Percentiles rank a stretch among this genome's conserved stretches.
Conservation (phyloP, 2,888 invertebrate species). For the Octonoba sinensis region DNA sequence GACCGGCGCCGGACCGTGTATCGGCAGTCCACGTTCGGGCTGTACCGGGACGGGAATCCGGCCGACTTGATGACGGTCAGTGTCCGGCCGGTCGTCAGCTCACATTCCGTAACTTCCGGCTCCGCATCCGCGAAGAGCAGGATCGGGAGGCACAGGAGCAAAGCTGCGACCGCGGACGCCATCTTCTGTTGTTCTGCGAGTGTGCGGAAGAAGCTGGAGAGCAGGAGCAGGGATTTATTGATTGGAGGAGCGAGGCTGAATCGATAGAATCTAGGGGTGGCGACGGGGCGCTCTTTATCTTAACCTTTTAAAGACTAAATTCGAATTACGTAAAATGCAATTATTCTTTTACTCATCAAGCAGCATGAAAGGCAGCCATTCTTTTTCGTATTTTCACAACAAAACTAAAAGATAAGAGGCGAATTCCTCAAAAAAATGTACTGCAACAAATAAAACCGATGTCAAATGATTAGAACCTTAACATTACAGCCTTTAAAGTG, state of each 20-base stretch:
- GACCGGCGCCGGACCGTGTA: slow-evolving; percentile 52
- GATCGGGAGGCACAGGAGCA: background rate
- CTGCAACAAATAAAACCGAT: no score
- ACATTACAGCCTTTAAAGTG: no score
- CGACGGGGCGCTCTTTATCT: background rate
- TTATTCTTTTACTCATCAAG: no score
- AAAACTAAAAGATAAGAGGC: no score
- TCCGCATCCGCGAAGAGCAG: slow-evolving; percentile 1
- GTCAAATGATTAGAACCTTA: no score
- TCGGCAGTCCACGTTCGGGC: slow-evolving; percentile 58
- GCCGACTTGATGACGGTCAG: slow-evolving; percentile 63
- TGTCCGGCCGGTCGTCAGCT: slow-evolving; percentile 54
- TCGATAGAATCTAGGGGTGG: slow-evolving; percentile 61
- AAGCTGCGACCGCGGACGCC: background rate
- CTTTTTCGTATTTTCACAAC: no score
- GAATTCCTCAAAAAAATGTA: no score
- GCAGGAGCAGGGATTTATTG: background rate
- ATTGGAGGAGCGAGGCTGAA: slow-evolving; percentile 8
- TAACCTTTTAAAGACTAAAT: no score
- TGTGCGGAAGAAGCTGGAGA: background rate
- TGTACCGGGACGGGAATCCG: slow-evolving; percentile 55
- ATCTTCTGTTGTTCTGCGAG: slow-evolving; percentile 9
- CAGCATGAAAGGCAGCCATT: no score
- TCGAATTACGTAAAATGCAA: no score
- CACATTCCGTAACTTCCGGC: slow-evolving; percentile 53